Conservation (phyloP, 2,888 invertebrate species). For the Ophioninae sp. region DNA sequence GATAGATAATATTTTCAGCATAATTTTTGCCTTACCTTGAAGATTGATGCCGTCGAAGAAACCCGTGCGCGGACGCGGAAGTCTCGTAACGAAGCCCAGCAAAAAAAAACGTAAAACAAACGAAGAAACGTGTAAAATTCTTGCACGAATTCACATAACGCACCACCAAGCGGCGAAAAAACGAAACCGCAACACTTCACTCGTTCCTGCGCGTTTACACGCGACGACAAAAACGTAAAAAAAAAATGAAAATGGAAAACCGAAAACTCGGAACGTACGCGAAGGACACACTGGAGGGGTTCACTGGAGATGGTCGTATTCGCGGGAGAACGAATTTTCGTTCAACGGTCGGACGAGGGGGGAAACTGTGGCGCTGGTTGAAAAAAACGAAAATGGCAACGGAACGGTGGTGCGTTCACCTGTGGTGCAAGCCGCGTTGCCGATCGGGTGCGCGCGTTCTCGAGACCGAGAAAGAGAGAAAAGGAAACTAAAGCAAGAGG, state of each 20-base stretch:
- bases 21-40: conserved; percentile 31
- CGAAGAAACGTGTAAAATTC: conserved; percentile 42
- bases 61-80: conserved; percentile 26
- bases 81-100: background rate
- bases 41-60: conserved; percentile 31
- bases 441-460: background rate
- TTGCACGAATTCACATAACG: conserved; percentile 66
- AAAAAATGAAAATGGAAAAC: conserved; percentile 16
- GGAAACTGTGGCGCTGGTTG: background rate
- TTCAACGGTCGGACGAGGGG: background rate
- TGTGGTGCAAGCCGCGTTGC: conserved; percentile 7
- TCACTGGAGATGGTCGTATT: background rate
- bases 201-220: conserved; percentile 9
- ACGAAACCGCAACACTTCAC: conserved; percentile 61
- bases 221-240: background rate
- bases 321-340: background rate
- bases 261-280: conserved; percentile 2
- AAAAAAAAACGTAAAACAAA: conserved; percentile 26
- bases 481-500: background rate
- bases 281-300: background rate
- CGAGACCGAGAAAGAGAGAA: background rate
- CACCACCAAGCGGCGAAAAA: conserved; percentile 40
- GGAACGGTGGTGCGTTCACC: conserved; percentile 1
- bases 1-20: background rate
- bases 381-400: background rate